Evolutionary conservation across 2,888 invertebrate genomes (phyloP).

Genomic region (Patella caerulea): DNA sequence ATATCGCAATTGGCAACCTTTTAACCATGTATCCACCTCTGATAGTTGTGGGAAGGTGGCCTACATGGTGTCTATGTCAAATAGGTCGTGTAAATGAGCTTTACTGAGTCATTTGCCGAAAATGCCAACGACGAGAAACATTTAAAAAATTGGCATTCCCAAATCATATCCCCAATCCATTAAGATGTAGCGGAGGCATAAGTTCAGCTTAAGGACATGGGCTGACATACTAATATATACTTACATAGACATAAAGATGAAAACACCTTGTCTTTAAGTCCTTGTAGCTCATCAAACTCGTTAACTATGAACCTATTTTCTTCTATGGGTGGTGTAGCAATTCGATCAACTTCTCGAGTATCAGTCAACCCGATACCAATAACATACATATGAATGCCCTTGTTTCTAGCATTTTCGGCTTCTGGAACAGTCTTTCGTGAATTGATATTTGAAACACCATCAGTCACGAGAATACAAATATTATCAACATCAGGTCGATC

Average conservation of each 20-base stretch:
- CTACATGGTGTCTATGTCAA: no score
- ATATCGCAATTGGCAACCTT: no score
- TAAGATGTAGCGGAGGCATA: no score
- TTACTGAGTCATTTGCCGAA: no score
- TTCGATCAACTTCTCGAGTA: slow-evolving; percentile 46
- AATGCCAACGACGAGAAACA: no score
- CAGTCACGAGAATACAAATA: slow-evolving; percentile 62
- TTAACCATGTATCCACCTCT: no score
- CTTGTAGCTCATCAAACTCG: slow-evolving; percentile 43
- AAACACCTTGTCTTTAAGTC: slow-evolving; percentile 50
- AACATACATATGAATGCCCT: slow-evolving; percentile 48
- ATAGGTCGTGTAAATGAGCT: no score
- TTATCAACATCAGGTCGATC: slow-evolving; percentile 58
- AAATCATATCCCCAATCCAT: no score
- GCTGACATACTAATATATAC: not conserved
- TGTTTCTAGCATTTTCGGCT: slow-evolving; percentile 48
- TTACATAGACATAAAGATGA: slow-evolving; percentile 40
- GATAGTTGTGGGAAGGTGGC: no score
- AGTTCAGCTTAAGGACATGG: no score
- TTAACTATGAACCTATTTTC: slow-evolving; percentile 47
- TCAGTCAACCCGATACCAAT: slow-evolving; percentile 51
- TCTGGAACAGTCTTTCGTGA: slow-evolving; percentile 55
- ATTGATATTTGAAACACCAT: slow-evolving; percentile 67
- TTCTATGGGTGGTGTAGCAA: slow-evolving; percentile 41
- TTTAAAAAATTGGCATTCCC: no score